Evolutionary conservation across 2,113 vertebrate species (phyloP).

Genomic region (Corydoras sp.): DNA sequence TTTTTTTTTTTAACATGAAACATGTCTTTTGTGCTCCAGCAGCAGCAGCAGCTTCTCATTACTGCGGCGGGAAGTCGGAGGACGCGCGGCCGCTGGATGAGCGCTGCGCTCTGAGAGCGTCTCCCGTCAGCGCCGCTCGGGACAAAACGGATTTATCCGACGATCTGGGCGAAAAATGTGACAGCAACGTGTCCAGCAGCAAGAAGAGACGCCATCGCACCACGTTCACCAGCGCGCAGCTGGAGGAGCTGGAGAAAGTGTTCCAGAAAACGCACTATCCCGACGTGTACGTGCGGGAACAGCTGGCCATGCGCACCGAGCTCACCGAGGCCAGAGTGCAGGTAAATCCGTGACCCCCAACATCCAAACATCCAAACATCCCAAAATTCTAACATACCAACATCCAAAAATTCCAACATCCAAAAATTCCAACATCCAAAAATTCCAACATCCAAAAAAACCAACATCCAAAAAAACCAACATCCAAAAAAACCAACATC

Average conservation of each 20-base stretch:
- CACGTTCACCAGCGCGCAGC: conserved; percentile 92
- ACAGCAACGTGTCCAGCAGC: conserved; percentile 97
- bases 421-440: no score
- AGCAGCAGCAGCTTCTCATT: conserved; percentile 43
- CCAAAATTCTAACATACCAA: no score
- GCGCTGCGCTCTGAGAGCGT: conserved; percentile 79
- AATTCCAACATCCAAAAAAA: no score
- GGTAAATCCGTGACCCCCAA: conserved; percentile 61
- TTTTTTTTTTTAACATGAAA: not conserved
- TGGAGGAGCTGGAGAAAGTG: conserved; percentile 96
- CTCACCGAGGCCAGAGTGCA: conserved; percentile 96
- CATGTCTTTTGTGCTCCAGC: not conserved
- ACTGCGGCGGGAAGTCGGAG: conserved; percentile 78
- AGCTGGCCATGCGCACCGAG: conserved; percentile 94
- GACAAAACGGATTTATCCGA: conserved; percentile 80
- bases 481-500: no score
- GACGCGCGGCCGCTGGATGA: conserved; percentile 79
- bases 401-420: no score
- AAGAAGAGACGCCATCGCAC: conserved; percentile 95
- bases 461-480: no score
- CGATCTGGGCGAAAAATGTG: conserved; percentile 86
- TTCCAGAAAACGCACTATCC: conserved; percentile 99
- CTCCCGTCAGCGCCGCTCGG: conserved; percentile 70
- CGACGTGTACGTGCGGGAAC: conserved; percentile 96
- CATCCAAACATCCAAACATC: no score